Base-by-base conservation (phyloP, 1,140 invertebrate species). In the Lepidurus packardi region DNA sequence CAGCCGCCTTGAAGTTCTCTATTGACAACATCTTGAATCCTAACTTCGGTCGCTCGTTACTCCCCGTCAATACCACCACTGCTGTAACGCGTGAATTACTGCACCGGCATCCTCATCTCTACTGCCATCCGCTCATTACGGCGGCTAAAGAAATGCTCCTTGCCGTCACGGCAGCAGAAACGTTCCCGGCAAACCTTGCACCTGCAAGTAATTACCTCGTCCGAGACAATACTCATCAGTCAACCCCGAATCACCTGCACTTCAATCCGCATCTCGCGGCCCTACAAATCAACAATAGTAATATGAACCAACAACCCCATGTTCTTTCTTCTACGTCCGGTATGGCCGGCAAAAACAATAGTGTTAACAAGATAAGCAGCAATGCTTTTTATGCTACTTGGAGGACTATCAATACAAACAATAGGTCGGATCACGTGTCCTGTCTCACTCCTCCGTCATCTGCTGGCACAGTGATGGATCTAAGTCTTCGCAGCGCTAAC, bases 21-120 rank as follows among this genome's bases (percentile, higher is more conserved):
- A 96, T 96, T 85, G 94, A 95, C 82, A 95, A 95, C 86, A 96
- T 96, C 78, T 85, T 96, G 8, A 94, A 94, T 83, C 93, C 93
- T 0, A 93, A 95, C 83, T 96, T 96, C 81, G 94, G 94, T 0
- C 87, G 91, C 42, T 82, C 73, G 79, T 78, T 77, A 76, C 78
- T 79, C 25, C 79, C 53, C 53, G 53, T 5, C 53, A 65, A 5
- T 13, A 21, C 53, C 21, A 21, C 53, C 53, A 65, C 16, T 21
- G 13, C 53, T 1, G 16, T 65, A 65, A 21, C 16, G 53, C 53
- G 53, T 65, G 53, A 65, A 65, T 65, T 65, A 65, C 53, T 65
- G 53, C 53, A 65, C 53, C 53, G 53, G 13, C 53, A 65, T 21
- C 53, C 53, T 65, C 53, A 65, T 65, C 53, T 65, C 16, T 65